Base-by-base conservation (phyloP, 2,113 vertebrate genomes). In the Alaudala cheleensis region DNA sequence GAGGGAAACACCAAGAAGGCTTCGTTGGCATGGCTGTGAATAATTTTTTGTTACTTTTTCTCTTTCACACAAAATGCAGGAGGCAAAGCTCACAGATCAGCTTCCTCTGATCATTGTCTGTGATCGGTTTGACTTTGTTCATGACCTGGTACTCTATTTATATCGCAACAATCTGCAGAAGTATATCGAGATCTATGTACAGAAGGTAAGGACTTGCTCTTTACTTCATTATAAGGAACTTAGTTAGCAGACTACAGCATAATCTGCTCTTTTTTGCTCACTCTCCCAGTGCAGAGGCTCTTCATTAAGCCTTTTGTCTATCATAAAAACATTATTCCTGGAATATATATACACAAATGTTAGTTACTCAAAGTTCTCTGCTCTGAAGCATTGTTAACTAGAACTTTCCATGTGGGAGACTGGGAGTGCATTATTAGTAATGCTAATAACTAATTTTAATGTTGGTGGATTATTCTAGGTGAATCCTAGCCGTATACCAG, bases 141-240 rank as follows among this genome's bases (percentile, higher is more conserved):
- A 99, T 28, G 98, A 99, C 94, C 96, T 99, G 45, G 98, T 99
- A 49, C 98, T 99, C 40, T 99, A 99, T 92, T 97, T 99, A 26
- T 99, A 99, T 94, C 98, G 98, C 81, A 99, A 99, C 97, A 99
- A 96, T 94, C 97, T 99, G n/a, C 99, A 99, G 97, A 99, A 99
- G 91, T 99, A 99, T 96, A 99, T 99, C 2, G 99, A 99, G 95
- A 99, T 99, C 87, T 99, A 99, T 1, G 98, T 99, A 14, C 99
- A 99, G 96, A 99, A 99, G 98, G 99, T 99, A 96, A 97, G 42
- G 51, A 31, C 37, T 61, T 82, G 33, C 7, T 34, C 21, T 69
- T 87, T 69, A 22, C 19, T 58, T 79, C 31, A 14, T 69, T 90
- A 19, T 29, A 57, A 90, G 20, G 9, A 67, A 10, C 7, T 65